Evolutionary conservation across 30 jellyfish, hydroid and myxozoan genomes (phyloP).

Genomic region (Euphysa ruthae): DNA sequence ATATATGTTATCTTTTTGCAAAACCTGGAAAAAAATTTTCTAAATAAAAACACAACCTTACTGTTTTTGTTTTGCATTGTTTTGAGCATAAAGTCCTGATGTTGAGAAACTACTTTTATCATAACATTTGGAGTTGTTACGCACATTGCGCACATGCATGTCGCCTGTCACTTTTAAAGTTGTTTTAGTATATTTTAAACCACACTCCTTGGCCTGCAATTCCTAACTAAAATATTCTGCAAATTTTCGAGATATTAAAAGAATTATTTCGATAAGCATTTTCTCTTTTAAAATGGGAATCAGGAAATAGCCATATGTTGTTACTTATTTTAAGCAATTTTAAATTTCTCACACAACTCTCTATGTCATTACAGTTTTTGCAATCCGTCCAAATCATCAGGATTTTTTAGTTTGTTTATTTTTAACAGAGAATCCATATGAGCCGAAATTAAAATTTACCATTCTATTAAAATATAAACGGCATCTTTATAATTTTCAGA

Average conservation of each 20-base stretch:
- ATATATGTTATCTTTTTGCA: background rate
- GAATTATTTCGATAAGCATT: background rate
- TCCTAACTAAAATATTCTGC: background rate
- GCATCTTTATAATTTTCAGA: conserved; percentile 24
- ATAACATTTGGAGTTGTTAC: no score
- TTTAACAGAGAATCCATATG: conserved; percentile 1
- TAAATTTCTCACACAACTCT: conserved; percentile 4
- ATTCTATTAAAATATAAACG: background rate
- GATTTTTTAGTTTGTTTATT: background rate
- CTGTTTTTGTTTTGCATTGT: background rate
- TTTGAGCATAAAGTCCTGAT: no score
- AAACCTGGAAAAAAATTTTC: background rate
- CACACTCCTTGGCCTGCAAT: background rate
- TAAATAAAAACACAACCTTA: background rate
- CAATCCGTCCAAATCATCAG: conserved; percentile 9
- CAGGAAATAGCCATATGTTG: background rate
- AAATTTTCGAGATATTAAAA: background rate
- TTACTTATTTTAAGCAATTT: background rate
- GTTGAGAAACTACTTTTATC: no score
- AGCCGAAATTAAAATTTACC: conserved; percentile 13
- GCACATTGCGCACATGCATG: no score
- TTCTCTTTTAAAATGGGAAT: background rate
- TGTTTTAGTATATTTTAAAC: background rate
- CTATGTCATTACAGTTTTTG: conserved; percentile 18
- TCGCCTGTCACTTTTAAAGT: background rate